Evolutionary conservation across 2,797 vertebrate genomes (phyloP), one percentile per base, ranked within the genome.

Genomic region (Acanthis flammea): DNA sequence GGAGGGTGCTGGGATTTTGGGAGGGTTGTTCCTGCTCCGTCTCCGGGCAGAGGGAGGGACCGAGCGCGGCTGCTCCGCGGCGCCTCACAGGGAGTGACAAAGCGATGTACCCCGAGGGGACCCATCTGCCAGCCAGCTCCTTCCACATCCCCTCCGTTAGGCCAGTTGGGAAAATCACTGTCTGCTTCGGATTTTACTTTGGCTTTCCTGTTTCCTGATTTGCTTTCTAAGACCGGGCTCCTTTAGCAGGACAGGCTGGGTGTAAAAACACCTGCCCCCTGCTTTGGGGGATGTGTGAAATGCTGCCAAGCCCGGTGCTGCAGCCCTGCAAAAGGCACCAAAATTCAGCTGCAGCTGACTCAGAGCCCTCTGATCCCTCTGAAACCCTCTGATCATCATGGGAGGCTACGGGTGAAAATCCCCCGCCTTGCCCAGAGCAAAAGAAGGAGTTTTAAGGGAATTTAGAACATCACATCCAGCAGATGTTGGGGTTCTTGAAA

Each of bases 81-180:
- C 5, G 22, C 70, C 67, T 97, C 90, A 97, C 54, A 61, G 89
- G 82, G 92, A 97, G 94, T n/a, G 97, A 97, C 96, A 93, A 57
- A 91, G 6, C 53, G 6, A 65, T 12, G 92, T 74, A 42, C 94
- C 97, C 96, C 70, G 31, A 47, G 96, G 97, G 95, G 72, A 15
- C 66, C 94, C 97, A 86, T 96, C 97, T 98, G 97, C 95, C 92
- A 76, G 86, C 79, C 87, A 78, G 33, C 85, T 95, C 86, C 41
- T 67, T 96, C 86, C 54, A 6, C n/a, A 16, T 92, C 96, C 77
- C 23, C 35, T 91, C 81, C 2, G 0, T 31, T 33, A 41, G 74
- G 79, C 8, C 6, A 63, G 21, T 74, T 16, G 8, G 88, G 95
- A 95, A 93, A 94, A 37, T 31, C 37, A 0, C 63, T 82, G 30